A percentile compares a stretch with the other conserved stretches of the same genome.
phyloP scores from a whole-genome alignment of 2,797 vertebrate species.

The Aphelocoma californica region DNA sequence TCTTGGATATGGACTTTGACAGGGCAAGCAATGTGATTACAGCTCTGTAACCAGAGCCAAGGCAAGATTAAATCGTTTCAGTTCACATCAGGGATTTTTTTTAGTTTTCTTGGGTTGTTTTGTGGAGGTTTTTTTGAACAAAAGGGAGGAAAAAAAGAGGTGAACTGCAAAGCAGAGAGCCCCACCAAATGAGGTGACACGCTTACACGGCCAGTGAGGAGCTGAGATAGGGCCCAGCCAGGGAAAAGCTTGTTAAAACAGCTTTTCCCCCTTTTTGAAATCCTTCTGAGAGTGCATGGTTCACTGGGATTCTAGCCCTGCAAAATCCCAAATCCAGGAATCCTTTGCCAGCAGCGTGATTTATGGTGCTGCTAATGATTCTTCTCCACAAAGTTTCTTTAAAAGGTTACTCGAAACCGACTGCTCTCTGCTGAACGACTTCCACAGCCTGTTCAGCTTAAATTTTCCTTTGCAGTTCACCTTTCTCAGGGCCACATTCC shows the following conservation, averaged over 20 bases:
- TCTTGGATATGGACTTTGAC: background rate
- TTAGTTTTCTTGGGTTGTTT: background rate
- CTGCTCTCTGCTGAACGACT: background rate
- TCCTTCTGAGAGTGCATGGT: background rate
- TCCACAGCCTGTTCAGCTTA: background rate
- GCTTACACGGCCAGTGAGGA: accelerated
- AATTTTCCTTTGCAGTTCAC: background rate
- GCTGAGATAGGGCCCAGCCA: background rate
- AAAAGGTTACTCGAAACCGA: background rate
- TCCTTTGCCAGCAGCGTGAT: background rate
- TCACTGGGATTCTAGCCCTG: background rate
- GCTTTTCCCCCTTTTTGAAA: background rate
- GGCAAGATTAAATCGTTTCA: background rate
- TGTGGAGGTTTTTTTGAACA: background rate
- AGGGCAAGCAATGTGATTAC: background rate
- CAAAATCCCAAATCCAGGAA: background rate
- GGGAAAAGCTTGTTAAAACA: constrained; percentile 15
- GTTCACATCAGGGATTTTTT: background rate
- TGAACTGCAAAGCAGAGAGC: constrained; percentile 5
- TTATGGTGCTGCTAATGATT: constrained; percentile 5
- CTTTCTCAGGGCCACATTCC: background rate
- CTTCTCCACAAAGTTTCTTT: constrained; percentile 18
- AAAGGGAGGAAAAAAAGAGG: background rate
- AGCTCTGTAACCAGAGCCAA: constrained; percentile 23
- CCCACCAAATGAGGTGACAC: background rate